A percentile compares a stretch with the other conserved stretches of the same genome.
Evolutionary conservation across 2,888 invertebrate species (phyloP).

Genomic region (Arge pagana): DNA sequence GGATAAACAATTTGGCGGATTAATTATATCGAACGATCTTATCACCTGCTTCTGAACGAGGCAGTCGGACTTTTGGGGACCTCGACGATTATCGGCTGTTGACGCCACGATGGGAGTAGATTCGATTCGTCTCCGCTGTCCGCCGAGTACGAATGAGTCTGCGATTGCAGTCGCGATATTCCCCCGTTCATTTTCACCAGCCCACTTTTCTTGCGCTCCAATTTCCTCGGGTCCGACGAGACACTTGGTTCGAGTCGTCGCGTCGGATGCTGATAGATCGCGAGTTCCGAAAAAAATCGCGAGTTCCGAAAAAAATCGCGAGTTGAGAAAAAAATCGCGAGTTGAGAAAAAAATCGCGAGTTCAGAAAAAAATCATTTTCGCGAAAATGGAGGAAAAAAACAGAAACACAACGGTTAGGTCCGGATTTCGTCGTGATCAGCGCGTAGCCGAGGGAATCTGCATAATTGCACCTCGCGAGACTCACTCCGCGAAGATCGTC

Average conservation of each 20-base stretch:
- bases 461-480: no score
- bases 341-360: not conserved
- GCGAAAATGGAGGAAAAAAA: not conserved
- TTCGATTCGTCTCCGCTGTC: slow-evolving; percentile 44
- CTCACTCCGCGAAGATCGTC: no score
- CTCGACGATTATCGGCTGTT: slow-evolving; percentile 40
- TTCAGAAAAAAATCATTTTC: not conserved
- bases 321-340: not conserved
- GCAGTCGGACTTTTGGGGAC: slow-evolving; percentile 39
- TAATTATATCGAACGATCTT: not conserved
- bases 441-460: no score
- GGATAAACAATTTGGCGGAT: not conserved
- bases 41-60: slow-evolving; percentile 48
- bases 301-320: no score
- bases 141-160: slow-evolving; percentile 26
- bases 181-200: slow-evolving; percentile 37
- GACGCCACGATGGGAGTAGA: slow-evolving; percentile 35
- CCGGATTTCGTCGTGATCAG: not conserved
- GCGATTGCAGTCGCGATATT: slow-evolving; percentile 25
- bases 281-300: no score
- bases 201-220: not conserved
- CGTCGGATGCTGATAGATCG: no score
- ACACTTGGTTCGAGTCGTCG: no score
- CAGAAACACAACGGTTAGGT: not conserved
- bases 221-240: not conserved